phyloP scores from a whole-genome alignment of 30 jellyfish, hydroid and myxozoan species.

The Hydractinia symbiolongicarpus region DNA sequence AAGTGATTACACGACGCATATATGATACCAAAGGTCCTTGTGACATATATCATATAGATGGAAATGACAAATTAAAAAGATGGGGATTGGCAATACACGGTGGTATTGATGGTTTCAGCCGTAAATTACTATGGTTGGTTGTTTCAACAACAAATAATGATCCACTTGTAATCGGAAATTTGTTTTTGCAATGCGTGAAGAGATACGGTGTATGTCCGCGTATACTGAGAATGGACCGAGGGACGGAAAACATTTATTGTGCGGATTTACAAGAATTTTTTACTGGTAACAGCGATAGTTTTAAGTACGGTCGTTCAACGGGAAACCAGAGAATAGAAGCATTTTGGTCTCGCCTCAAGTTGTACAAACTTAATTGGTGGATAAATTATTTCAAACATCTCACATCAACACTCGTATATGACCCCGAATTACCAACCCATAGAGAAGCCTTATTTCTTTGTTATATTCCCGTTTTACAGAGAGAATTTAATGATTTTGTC shows the following conservation, averaged over 20 bases:
- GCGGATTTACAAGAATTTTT: background rate
- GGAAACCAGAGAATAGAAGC: conserved; percentile 6
- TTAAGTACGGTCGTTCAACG: conserved; percentile 5
- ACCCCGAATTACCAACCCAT: background rate
- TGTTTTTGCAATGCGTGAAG: too few relatives aligned
- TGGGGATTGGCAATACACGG: too few relatives aligned
- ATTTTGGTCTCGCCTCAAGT: background rate
- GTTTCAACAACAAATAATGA: too few relatives aligned
- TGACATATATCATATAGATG: too few relatives aligned
- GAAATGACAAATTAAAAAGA: too few relatives aligned
- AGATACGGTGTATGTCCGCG: too few relatives aligned
- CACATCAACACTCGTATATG: background rate
- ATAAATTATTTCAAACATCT: background rate
- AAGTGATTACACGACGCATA: too few relatives aligned
- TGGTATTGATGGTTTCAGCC: too few relatives aligned
- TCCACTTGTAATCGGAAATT: too few relatives aligned
- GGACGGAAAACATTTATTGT: background rate
- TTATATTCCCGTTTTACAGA: background rate
- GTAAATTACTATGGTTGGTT: too few relatives aligned
- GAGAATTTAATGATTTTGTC: conserved; percentile 19
- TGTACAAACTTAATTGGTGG: background rate
- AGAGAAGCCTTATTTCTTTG: conserved; percentile 10
- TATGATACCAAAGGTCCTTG: too few relatives aligned
- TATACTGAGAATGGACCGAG: too few relatives aligned
- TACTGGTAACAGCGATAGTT: background rate